Conservation (phyloP, 2,888 invertebrate species). For the Sicus ferrugineus region DNA sequence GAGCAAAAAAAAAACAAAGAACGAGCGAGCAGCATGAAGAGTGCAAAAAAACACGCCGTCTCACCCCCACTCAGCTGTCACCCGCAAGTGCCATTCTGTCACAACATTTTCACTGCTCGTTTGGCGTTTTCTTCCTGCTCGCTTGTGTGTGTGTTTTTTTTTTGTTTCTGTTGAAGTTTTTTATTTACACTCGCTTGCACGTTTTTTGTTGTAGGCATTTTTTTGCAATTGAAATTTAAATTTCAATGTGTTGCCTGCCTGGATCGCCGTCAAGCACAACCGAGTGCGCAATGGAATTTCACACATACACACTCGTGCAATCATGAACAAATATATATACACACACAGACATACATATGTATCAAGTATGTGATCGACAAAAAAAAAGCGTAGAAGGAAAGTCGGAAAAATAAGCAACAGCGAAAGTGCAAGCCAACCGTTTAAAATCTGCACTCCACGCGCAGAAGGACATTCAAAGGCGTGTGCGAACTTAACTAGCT, state of each 20-base stretch:
- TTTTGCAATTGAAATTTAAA: constrained; percentile 18
- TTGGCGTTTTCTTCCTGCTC: constrained; percentile 2
- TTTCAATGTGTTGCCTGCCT: constrained; percentile 10
- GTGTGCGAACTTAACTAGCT: neutral
- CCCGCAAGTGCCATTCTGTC: constrained; percentile 13
- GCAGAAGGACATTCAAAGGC: constrained; percentile 6
- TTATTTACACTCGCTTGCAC: neutral
- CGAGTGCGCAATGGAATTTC: neutral
- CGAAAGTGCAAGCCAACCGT: constrained; percentile 1
- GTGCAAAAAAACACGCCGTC: neutral
- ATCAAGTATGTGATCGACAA: neutral
- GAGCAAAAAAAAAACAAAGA: too few species aligned
- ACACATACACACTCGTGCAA: neutral
- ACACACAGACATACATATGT: neutral
- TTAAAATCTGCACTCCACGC: constrained; percentile 12
- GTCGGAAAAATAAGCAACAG: neutral
- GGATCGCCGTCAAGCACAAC: constrained; percentile 3
- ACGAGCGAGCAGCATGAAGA: constrained; percentile 34
- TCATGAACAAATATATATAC: neutral
- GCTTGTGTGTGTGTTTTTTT: neutral
- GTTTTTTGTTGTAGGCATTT: neutral
- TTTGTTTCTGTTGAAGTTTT: neutral
- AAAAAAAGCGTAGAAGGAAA: neutral
- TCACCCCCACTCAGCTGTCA: constrained; percentile 3
- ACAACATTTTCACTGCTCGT: constrained; percentile 12